A percentile compares a stretch with the other conserved stretches of the same genome.
Conservation (phyloP, 2,888 invertebrate genomes). For the Pegoplata infirma region DNA sequence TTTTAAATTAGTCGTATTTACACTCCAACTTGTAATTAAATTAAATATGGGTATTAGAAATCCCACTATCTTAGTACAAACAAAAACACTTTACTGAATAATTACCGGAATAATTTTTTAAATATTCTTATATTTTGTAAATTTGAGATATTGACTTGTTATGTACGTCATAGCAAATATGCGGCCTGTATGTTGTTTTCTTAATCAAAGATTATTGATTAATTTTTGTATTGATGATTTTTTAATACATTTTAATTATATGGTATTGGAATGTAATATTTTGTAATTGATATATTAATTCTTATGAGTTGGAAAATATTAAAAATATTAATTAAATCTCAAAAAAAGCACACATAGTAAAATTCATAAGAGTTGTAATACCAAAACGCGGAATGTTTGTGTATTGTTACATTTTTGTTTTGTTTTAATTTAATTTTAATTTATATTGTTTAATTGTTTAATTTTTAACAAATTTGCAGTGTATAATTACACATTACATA, state of each 20-base stretch:
- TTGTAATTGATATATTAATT: conserved; percentile 23
- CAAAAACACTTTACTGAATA: neutral
- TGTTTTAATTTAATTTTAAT: neutral
- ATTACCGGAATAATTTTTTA: neutral
- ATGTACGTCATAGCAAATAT: no score
- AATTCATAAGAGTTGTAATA: neutral
- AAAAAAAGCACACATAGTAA: neutral
- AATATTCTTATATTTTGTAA: neutral
- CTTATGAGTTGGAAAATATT: conserved; percentile 3
- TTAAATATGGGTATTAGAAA: neutral
- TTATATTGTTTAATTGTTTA: neutral
- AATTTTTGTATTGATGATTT: conserved; percentile 12
- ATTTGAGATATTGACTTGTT: no score
- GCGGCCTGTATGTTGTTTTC: neutral
- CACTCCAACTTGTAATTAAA: conserved; percentile 15
- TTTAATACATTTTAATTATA: conserved; percentile 46
- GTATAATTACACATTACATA: no score
- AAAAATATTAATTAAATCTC: no score
- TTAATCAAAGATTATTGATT: conserved; percentile 20
- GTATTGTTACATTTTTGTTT: neutral
- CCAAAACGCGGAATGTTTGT: neutral
- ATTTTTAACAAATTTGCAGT: neutral
- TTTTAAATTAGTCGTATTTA: conserved; percentile 19
- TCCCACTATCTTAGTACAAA: no score
- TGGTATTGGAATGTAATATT: conserved; percentile 5